These are phyloP conservation scores for Drymodes brunneopygia DNA, from an alignment of 2,113 vertebrate genomes.

Conservation along the genomic window DNA sequence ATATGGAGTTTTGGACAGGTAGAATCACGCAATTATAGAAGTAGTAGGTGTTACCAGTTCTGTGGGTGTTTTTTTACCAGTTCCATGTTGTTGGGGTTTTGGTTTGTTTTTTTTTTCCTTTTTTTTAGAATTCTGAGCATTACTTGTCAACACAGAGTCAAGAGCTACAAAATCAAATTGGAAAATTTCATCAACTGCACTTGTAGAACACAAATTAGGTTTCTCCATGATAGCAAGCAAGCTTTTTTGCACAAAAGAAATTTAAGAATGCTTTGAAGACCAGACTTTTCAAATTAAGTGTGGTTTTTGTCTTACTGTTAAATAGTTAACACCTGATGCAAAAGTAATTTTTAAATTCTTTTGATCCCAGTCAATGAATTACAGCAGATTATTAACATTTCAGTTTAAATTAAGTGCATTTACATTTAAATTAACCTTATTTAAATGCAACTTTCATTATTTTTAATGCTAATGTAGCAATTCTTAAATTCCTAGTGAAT, in stretches of 20 bases:
- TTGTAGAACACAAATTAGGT: not conserved
- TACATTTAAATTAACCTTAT: slow-evolving; percentile 50
- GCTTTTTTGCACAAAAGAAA: not conserved
- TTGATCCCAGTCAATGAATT: not conserved
- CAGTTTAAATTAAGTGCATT: slow-evolving; percentile 23
- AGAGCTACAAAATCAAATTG: not conserved
- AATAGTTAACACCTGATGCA: not conserved
- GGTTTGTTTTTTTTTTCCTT: rapidly evolving
- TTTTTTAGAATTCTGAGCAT: not conserved
- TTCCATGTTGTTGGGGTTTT: rapidly evolving
- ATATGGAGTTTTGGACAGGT: not conserved
- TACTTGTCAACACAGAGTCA: not conserved
- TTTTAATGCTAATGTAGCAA: not conserved
- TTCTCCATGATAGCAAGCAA: not conserved
- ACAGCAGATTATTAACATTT: slow-evolving; percentile 10
- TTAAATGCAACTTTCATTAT: slow-evolving; percentile 28
- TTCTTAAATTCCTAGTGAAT: not conserved
- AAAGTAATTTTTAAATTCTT: slow-evolving; percentile 5
- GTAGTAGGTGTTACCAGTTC: not conserved
- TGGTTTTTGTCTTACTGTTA: not conserved
- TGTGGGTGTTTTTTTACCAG: not conserved
- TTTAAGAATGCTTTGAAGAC: not conserved
- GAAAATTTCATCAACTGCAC: not conserved
- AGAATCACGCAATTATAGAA: not conserved
- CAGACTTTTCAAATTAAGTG: not conserved